Base-by-base conservation (phyloP, 2,888 invertebrate genomes). In the Copidosoma aretas region DNA sequence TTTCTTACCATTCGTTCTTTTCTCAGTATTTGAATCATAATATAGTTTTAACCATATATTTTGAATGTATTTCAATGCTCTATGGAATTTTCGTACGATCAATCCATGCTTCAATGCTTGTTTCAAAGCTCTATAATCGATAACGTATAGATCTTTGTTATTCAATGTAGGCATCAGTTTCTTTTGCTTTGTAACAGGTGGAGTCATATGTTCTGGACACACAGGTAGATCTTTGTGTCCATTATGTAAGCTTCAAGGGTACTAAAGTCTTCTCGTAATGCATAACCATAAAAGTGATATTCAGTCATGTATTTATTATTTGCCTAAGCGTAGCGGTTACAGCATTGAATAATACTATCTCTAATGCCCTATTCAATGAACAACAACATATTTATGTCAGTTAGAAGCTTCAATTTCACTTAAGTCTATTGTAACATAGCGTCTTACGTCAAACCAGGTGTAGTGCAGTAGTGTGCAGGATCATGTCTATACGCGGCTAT, bases 21-120 rank as follows among this genome's bases (percentile, higher is more conserved):
- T 61, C 53, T 77, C 60, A 10, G 80, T 83, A 74, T 84, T 85
- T 64, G 82, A 69, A 49, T 82, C 79, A 52, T 84, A 82, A 69
- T 83, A 84, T 63, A 72, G 63, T 72, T 81, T 75, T 17, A 83
- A 69, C 80, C 81, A 84, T 10, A 77, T 68, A 54, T 74, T 76
- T 76, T 84, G 82, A 39, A 79, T 73, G 73, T 83, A 84, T 74
- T 79, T 73, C 65, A 82, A 70, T 21, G 80, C 73, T 69, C 80
- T 73, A 75, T 82, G 77, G 43, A 81, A 75, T 73, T 79, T 77
- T 49, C 41, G 71, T 25, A 82, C 58, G 71, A 68, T 73, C 24
- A 81, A 53, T n/a, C 77, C 78, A 61, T 74, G 64, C 39, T 68
- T 32, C 32, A 32, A 32, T 5, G 32, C 32, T 32, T 32, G 32